Percentiles rank a stretch among this genome's conserved stretches.
Evolutionary conservation across 2,113 vertebrate species (phyloP).

Genomic region (Chauna torquata): DNA sequence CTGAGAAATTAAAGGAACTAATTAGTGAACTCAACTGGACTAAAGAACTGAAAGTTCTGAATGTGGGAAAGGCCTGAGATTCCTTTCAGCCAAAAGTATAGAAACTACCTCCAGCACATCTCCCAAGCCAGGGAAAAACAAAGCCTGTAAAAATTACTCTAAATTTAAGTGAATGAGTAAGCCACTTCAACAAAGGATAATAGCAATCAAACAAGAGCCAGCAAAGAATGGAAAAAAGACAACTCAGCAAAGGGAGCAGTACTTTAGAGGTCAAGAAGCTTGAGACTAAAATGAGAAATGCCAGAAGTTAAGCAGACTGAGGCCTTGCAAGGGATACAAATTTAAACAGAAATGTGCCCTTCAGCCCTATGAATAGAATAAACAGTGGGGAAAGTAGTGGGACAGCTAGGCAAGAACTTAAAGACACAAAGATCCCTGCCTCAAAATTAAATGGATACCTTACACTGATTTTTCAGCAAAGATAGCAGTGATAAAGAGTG

Average conservation of each 20-base stretch:
- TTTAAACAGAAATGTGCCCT: neutral
- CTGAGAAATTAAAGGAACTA: slow-evolving; percentile 25
- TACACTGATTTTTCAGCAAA: neutral
- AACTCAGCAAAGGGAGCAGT: neutral
- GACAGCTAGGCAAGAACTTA: neutral
- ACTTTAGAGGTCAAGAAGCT: neutral
- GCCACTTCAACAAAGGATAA: neutral
- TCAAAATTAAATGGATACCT: neutral
- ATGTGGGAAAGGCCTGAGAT: neutral
- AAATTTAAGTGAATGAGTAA: neutral
- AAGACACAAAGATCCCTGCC: neutral
- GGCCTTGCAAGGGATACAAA: neutral
- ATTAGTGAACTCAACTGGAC: slow-evolving; percentile 26
- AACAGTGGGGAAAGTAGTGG: neutral
- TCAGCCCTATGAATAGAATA: neutral
- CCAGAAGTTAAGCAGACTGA: neutral
- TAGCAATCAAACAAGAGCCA: neutral
- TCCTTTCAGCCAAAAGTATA: neutral
- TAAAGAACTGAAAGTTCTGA: neutral
- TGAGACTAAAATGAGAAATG: neutral
- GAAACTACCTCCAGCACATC: neutral
- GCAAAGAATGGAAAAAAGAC: neutral
- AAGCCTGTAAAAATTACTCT: neutral
- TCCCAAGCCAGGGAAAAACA: neutral
- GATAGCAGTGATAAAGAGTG: neutral